Evolutionary conservation across 2,888 invertebrate genomes (phyloP), one percentile per base, ranked within the genome.

Genomic region (Automeris io): DNA sequence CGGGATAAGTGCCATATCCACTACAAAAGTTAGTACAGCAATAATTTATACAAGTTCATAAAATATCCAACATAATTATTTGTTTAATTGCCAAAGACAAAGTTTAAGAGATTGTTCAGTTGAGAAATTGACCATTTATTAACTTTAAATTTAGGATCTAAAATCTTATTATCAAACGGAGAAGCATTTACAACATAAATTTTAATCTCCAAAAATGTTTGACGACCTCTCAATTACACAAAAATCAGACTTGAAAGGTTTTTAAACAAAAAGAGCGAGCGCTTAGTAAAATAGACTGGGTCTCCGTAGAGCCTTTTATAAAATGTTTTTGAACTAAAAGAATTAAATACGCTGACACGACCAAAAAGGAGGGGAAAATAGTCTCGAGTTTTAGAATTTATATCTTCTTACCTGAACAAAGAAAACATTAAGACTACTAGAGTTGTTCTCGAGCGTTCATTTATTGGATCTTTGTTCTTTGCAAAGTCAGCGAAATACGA

Each of bases 331-430:
- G 31, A 29, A 33, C 40, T 43, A 49, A 50, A 54, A 31, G 31
- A 22, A 31, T 37, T 37, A 53, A 54, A 63, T 53, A 57, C 39
- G 52, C 57, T 54, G 54, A 51, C 42, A 45, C 40, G 36, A 46
- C 46, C 43, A 46, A 54, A 61, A 50, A 53, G 55, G 47, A 53
- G 43, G 18, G 16, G 31, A 18, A 36, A 26, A 36, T 25, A 29
- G 9, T 22, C 8, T 13, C 50, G 40, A 39, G 42, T 50, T 51
- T 54, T 47, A 52, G 61, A 63, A 67, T 68, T 69, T 67, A 66
- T 70, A 61, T 55, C 61, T 42, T 42, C 51, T 52, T 47, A 65
- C 64, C 62, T 66, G 61, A 63, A 56, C 47, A 37, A 47, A 54
- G 60, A 57, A 63, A 58, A 55, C 57, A 46, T 40, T 48, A 51